phyloP scores from a whole-genome alignment of 2,113 vertebrate species.

The Muntiacus muntjak region DNA sequence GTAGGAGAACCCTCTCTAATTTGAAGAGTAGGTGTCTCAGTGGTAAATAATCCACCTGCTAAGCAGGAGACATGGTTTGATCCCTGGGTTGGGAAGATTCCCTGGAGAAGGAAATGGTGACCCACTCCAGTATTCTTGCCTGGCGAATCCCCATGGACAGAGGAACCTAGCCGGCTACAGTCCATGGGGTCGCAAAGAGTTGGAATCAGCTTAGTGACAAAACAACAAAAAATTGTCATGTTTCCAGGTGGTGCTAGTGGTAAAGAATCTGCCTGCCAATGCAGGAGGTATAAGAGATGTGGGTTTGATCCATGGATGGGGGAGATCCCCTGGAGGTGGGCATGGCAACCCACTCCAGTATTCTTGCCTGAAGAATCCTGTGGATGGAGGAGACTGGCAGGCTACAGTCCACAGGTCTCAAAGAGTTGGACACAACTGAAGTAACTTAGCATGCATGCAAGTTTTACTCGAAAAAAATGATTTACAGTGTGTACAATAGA shows the following conservation, averaged over 20 bases:
- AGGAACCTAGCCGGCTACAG: not conserved
- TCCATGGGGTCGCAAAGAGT: not conserved
- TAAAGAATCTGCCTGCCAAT: not conserved
- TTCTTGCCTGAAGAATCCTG: not conserved
- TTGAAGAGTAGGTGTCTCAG: not conserved
- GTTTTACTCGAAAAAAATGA: not conserved
- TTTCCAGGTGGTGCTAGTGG: not conserved
- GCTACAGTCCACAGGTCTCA: not conserved
- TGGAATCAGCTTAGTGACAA: not conserved
- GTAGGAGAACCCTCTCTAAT: not conserved
- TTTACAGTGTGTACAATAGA: not conserved
- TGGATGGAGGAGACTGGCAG: not conserved
- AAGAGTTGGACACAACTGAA: not conserved
- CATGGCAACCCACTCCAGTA: not conserved
- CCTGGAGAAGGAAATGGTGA: not conserved
- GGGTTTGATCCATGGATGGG: accelerated
- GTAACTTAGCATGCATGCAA: not conserved
- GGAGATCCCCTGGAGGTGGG: not conserved
- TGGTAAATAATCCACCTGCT: not conserved
- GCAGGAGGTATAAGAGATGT: not conserved
- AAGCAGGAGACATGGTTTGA: not conserved
- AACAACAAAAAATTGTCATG: not conserved
- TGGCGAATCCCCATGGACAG: not conserved
- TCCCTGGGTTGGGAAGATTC: not conserved
- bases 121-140: not conserved